These are phyloP conservation scores for Zootermopsis nevadensis DNA, from an alignment of 2,888 invertebrate genomes.

Conservation along the genomic window DNA sequence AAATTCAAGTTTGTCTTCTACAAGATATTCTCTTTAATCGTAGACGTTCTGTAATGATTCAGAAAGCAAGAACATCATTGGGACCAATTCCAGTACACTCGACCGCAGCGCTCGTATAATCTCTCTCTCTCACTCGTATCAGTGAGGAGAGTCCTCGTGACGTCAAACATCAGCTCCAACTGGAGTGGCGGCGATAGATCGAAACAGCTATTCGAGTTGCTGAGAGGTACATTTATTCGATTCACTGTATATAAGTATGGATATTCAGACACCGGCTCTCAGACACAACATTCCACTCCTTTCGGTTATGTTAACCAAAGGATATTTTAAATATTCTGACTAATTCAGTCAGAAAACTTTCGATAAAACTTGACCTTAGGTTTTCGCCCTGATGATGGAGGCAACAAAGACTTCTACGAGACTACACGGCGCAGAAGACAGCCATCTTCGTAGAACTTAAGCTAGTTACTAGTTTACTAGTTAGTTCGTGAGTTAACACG, in stretches of 20 bases:
- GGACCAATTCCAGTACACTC: neutral
- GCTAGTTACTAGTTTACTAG: no score
- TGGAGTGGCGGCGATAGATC: no score
- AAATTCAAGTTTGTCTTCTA: neutral
- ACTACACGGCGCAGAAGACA: no score
- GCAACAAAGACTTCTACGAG: no score
- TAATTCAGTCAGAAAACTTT: no score
- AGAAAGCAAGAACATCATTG: neutral
- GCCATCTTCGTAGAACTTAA: no score
- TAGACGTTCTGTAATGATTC: neutral
- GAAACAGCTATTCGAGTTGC: neutral
- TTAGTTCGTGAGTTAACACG: no score
- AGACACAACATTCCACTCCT: neutral
- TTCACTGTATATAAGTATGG: neutral
- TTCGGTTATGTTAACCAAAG: neutral
- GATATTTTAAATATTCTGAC: neutral
- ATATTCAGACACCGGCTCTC: neutral
- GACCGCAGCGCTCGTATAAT: neutral
- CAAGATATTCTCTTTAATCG: neutral
- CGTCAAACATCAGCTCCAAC: neutral
- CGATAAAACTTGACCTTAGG: no score
- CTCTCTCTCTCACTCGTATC: neutral
- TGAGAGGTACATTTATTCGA: neutral
- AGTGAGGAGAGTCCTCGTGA: neutral
- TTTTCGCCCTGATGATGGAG: no score